phyloP scores from a whole-genome alignment of 2,113 vertebrate genomes.

The Pelvicachromis taeniatus region DNA sequence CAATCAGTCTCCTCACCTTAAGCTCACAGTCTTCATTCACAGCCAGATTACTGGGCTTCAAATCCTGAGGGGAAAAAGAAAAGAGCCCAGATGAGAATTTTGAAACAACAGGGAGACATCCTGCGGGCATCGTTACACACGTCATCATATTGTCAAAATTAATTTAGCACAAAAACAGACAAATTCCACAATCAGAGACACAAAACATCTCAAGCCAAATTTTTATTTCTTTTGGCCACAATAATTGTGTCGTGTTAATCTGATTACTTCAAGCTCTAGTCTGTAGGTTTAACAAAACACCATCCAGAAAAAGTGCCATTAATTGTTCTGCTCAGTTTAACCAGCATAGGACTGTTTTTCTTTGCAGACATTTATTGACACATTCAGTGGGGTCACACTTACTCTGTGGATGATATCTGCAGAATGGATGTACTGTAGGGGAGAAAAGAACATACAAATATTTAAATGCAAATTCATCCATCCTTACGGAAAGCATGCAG shows the following conservation, averaged over 20 bases:
- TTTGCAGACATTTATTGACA: neutral
- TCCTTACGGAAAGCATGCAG: neutral
- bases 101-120: neutral
- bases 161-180: neutral
- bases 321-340: neutral
- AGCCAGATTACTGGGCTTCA: conserved; percentile 96
- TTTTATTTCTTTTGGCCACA: neutral
- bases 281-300: neutral
- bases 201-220: neutral
- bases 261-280: neutral
- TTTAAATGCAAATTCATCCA: neutral
- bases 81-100: neutral
- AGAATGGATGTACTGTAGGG: conserved; percentile 93
- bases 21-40: conserved; percentile 98
- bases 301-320: neutral
- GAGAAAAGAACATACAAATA: conserved; percentile 14
- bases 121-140: neutral
- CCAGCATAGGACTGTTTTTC: neutral
- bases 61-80: conserved; percentile 73
- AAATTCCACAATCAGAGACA: neutral
- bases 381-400: conserved; percentile 62
- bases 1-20: conserved; percentile 75
- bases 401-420: conserved; percentile 98
- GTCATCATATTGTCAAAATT: neutral
- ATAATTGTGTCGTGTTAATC: neutral